Base-by-base conservation (phyloP, 2,113 vertebrate species). In the Sinocyclocheilus anophthalmus region DNA sequence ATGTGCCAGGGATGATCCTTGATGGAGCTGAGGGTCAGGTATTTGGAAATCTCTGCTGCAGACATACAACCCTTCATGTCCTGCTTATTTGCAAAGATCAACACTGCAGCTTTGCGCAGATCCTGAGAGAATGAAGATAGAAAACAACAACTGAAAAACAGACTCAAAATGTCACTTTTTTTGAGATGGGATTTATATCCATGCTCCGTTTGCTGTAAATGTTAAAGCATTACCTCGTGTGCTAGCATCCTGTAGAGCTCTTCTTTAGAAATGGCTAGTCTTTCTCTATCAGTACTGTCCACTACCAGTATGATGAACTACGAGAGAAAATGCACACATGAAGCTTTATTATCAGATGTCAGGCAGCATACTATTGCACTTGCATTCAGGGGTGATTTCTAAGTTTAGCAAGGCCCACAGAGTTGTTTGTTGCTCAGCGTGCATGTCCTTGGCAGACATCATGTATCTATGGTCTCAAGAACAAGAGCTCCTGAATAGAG, bases 1-100 rank as follows among this genome's bases (percentile, higher is more conserved):
- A 99, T 99, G 92, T 99, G 97, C 98, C 98, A 99, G 89, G 98
- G 98, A 93, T 99, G 98, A 94, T 99, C 98, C 94, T 99, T 99
- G 88, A 99, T 95, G 0, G 97, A 97, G 67, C 98, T 99, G 48
- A 99, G 95, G 85, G 98, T 98, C 87, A 99, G 94, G 92, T 96
- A 98, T 94, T 99, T 97, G 24, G 98, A 99, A 91, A 99, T 99
- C 93, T 99, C 98, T 26, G 98, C 96, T 89, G 98, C 97, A 24
- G 96, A 96, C 98, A 99, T 97, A 91, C 97, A 98, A 85, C 97
- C 97, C 91, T 99, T 99, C 90, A 99, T 97, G 87, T 99, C 98
- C 89, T 99, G 98, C 89, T 99, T 99, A 94, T 99, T 99, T 85
- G 98, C 98, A 93, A 99, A 99, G 90, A 99, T 96, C 94, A 99